phyloP scores from a whole-genome alignment of 2,113 vertebrate species.

The Oryzias javanicus region DNA sequence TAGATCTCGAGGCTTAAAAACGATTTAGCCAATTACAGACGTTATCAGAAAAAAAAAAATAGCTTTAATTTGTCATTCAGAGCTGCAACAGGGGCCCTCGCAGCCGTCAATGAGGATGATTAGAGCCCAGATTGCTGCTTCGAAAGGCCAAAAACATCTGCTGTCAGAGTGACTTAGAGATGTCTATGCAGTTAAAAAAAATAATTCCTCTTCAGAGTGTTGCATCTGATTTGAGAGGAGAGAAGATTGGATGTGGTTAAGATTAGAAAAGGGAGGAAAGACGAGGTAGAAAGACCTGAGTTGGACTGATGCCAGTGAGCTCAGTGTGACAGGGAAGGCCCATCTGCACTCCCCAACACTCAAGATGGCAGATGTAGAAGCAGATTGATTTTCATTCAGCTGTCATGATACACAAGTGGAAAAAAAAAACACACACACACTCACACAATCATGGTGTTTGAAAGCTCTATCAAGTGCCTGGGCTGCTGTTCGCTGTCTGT shows the following conservation, averaged over 20 bases:
- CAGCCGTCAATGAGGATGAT: slow-evolving; percentile 73
- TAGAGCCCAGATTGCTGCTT: slow-evolving; percentile 69
- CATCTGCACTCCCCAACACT: slow-evolving; percentile 71
- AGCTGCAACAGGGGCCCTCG: slow-evolving; percentile 65
- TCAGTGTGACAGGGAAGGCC: slow-evolving; percentile 67
- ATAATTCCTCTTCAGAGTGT: slow-evolving; percentile 55
- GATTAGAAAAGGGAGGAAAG: slow-evolving; percentile 25
- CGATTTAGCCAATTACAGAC: slow-evolving; percentile 76
- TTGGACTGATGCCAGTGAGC: slow-evolving; percentile 65
- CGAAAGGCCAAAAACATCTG: slow-evolving; percentile 72
- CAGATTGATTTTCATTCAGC: slow-evolving; percentile 76
- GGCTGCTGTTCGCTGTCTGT: slow-evolving; percentile 65
- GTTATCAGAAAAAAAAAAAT: slow-evolving; percentile 71
- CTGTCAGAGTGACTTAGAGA: slow-evolving; percentile 66
- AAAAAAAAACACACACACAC: slow-evolving; percentile 40
- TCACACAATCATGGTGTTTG: slow-evolving; percentile 57
- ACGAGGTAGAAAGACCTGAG: slow-evolving; percentile 50
- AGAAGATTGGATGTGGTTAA: slow-evolving; percentile 5
- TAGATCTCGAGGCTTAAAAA: slow-evolving; percentile 72
- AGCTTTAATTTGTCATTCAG: slow-evolving; percentile 75
- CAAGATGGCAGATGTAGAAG: slow-evolving; percentile 74
- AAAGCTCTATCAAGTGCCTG: slow-evolving; percentile 67
- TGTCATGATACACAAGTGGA: slow-evolving; percentile 66
- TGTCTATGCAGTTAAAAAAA: slow-evolving; percentile 35
- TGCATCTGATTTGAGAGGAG: slow-evolving; percentile 59